These are phyloP conservation scores for Peromyscus californicus DNA, from an alignment of 2,113 vertebrate genomes.

Conservation along the genomic window DNA sequence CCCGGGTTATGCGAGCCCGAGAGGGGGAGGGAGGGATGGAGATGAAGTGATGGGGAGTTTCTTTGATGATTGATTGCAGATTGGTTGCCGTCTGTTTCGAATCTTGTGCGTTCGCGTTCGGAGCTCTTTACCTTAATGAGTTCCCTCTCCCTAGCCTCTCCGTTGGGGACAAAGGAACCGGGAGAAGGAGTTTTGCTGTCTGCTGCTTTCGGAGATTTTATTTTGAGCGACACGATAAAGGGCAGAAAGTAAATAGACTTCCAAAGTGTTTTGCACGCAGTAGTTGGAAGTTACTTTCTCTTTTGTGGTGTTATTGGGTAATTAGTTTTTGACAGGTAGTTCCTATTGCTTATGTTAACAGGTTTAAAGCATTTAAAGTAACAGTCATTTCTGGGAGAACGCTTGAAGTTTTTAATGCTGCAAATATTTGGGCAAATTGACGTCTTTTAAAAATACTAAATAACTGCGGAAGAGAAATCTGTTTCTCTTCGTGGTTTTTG, in stretches of 20 bases:
- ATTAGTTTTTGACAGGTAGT: slow-evolving; percentile 75
- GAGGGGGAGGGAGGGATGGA: background rate
- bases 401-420: background rate
- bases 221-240: background rate
- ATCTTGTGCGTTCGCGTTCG: background rate
- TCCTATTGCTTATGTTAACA: slow-evolving; percentile 61
- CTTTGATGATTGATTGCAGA: slow-evolving; percentile 57
- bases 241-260: slow-evolving; percentile 30
- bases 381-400: background rate
- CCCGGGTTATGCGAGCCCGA: slow-evolving; percentile 14
- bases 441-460: background rate
- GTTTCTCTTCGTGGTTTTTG: background rate
- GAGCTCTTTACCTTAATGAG: slow-evolving; percentile 21
- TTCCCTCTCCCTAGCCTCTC: background rate
- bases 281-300: slow-evolving; percentile 51
- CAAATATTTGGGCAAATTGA: slow-evolving; percentile 6
- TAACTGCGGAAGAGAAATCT: background rate
- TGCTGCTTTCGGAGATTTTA: slow-evolving; percentile 25
- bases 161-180: slow-evolving; percentile 75
- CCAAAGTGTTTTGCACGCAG: slow-evolving; percentile 35
- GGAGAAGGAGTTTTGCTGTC: slow-evolving; percentile 26
- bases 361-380: slow-evolving; percentile 62
- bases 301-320: slow-evolving; percentile 39
- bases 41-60: slow-evolving; percentile 61
- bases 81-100: slow-evolving; percentile 9